Percentiles rank a stretch among this genome's conserved stretches.
Conservation (phyloP, 2,888 invertebrate genomes). For the Cloeon dipterum region DNA sequence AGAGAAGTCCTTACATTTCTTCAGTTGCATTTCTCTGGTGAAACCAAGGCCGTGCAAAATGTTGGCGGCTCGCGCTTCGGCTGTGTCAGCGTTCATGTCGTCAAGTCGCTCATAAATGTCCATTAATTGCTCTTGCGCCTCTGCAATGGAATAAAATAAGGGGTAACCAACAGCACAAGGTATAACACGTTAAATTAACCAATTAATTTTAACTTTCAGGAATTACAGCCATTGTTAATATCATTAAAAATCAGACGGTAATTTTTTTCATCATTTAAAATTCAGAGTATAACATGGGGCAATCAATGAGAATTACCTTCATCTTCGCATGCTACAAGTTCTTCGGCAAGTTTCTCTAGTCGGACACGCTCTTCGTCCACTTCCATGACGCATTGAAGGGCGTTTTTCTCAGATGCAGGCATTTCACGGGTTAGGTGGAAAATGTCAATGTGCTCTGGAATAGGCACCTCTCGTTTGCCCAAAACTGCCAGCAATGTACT, state of each 20-base stretch:
- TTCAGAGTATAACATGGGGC: neutral
- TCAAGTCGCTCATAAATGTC: slow-evolving; percentile 95
- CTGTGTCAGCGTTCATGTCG: slow-evolving; percentile 88
- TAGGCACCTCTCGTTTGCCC: slow-evolving; percentile 83
- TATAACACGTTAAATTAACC: neutral
- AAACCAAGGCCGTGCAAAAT: slow-evolving; percentile 96
- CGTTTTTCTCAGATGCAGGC: slow-evolving; percentile 93
- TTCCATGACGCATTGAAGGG: slow-evolving; percentile 91
- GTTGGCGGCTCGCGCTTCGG: slow-evolving; percentile 81
- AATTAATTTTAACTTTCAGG: neutral
- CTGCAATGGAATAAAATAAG: slow-evolving; percentile 21
- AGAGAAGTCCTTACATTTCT: slow-evolving; percentile 39
- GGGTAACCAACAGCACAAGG: too few species aligned
- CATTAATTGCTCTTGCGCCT: slow-evolving; percentile 86
- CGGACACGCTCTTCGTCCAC: slow-evolving; percentile 85
- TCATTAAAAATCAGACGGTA: neutral
- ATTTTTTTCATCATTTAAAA: neutral
- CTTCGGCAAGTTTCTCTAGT: slow-evolving; percentile 80
- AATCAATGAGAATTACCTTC: slow-evolving; percentile 32
- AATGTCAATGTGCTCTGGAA: slow-evolving; percentile 92
- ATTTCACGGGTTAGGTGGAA: slow-evolving; percentile 94
- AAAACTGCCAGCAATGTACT: slow-evolving; percentile 80
- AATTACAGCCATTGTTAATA: slow-evolving; percentile 2
- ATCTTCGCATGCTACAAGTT: slow-evolving; percentile 60
- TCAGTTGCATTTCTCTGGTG: slow-evolving; percentile 34